phyloP scores from a whole-genome alignment of 1,140 invertebrate genomes.

The Drosophila paulistorum region DNA sequence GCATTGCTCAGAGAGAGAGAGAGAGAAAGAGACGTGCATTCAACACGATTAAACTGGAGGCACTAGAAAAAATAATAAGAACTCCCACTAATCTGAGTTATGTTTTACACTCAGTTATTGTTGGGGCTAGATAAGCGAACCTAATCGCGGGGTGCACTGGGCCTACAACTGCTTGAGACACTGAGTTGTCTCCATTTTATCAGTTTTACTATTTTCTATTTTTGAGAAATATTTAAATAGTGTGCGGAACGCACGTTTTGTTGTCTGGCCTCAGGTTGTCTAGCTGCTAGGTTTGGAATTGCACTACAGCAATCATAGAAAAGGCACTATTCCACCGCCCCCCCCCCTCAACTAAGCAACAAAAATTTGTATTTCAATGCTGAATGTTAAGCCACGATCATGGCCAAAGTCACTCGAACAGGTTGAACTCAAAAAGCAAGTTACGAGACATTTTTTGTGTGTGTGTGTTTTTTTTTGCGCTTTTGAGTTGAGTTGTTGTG shows the following conservation, averaged over 20 bases:
- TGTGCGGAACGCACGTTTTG: conserved; percentile 1
- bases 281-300: not conserved
- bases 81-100: not conserved
- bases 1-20: too few species aligned
- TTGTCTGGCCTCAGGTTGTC: not conserved
- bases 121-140: conserved; percentile 1
- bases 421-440: conserved; percentile 7
- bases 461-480: too few species aligned
- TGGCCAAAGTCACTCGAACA: conserved; percentile 9
- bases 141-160: not conserved
- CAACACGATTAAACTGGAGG: too few species aligned
- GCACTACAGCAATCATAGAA: not conserved
- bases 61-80: not conserved
- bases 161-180: not conserved
- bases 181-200: conserved; percentile 6
- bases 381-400: conserved; percentile 12
- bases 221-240: conserved; percentile 1
- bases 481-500: not conserved
- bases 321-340: not conserved
- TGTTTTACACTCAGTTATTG: too few species aligned
- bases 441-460: not conserved
- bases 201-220: conserved; percentile 2
- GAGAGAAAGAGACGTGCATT: too few species aligned
- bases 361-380: not conserved
- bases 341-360: not conserved